Evolutionary conservation across 2,888 invertebrate species (phyloP), one percentile per base, ranked within the genome.

Genomic region (Phaonia tiefii): DNA sequence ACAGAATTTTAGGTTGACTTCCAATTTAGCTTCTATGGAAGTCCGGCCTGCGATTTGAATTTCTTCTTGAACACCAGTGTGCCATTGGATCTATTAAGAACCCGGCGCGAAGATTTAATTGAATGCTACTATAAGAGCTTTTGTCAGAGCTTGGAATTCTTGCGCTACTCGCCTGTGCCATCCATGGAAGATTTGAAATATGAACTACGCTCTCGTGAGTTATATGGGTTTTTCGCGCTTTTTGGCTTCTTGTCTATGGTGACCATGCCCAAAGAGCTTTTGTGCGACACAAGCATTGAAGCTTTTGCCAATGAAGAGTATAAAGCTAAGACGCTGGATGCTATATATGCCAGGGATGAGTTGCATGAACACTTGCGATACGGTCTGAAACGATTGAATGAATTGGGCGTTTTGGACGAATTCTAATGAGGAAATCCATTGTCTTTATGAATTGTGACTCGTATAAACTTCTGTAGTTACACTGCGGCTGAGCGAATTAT

Each of bases 1-100:
- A n/a, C n/a, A n/a, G n/a, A n/a, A n/a, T n/a, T n/a, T 7, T 39
- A 90, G 90, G 88, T 91, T 51, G 91, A 91, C 70, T 91, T 90
- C 15, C 91, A 91, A 83, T 84, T 90, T 58, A 87, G 88, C 49
- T 90, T 87, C 74, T 90, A 86, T 67, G 86, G 88, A 25, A 90
- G 89, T 60, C 87, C 89, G 1, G 91, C 89, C 3, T 87, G 89
- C 17, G 91, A 91, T 82, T 78, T 91, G 5, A 91, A 91, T 58
- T 91, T 90, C 77, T 90, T 91, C 54, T 80, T 91, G 0, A 88
- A 88, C 54, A 91, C 91, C 13, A 90, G 91, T 80, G 84, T 89
- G 2, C 86, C 88, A 42, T 82, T 88, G 31, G 87, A 90, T 13
- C 87, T 89, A 1, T 77, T 90, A 0, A 77, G 44, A 7, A 82